Conservation (phyloP, 2,888 invertebrate species). For the Calephelis perditalis region DNA sequence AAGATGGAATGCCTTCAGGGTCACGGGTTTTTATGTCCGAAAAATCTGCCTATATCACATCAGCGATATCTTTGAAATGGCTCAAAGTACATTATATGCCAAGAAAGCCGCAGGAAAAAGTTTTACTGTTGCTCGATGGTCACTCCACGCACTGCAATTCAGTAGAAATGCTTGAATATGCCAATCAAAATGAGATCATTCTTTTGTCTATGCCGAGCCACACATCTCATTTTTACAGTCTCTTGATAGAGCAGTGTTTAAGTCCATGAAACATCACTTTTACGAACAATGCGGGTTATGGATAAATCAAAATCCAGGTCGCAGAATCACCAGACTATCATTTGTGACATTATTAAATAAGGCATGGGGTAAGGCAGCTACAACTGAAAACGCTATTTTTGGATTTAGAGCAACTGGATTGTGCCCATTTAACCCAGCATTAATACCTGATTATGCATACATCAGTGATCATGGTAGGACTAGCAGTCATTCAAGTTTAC, state of each 20-base stretch:
- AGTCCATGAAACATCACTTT: constrained; percentile 35
- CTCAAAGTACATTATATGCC: constrained; percentile 28
- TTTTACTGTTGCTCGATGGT: constrained; percentile 34
- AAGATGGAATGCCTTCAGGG: constrained; percentile 14
- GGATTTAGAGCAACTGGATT: constrained; percentile 34
- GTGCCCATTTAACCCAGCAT: constrained; percentile 33
- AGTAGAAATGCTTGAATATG: constrained; percentile 31
- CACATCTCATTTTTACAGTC: constrained; percentile 30
- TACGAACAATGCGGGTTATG: constrained; percentile 28
- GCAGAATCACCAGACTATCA: constrained; percentile 23
- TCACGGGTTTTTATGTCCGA: constrained; percentile 22
- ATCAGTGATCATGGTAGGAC: constrained; percentile 13
- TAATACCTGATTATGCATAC: constrained; percentile 30
- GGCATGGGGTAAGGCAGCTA: constrained; percentile 31
- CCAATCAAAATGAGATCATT: constrained; percentile 31
- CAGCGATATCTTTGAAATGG: constrained; percentile 29
- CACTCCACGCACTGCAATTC: constrained; percentile 32
- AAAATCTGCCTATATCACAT: constrained; percentile 31
- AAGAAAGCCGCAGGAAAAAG: constrained; percentile 31
- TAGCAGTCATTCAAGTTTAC: not conserved
- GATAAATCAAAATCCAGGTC: constrained; percentile 29
- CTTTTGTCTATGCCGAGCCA: constrained; percentile 29
- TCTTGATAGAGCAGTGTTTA: constrained; percentile 29
- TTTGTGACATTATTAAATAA: constrained; percentile 26
- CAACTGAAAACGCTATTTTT: constrained; percentile 29